phyloP scores from a whole-genome alignment of 2,113 vertebrate species.

The Sterrhoptilus dennistouni region DNA sequence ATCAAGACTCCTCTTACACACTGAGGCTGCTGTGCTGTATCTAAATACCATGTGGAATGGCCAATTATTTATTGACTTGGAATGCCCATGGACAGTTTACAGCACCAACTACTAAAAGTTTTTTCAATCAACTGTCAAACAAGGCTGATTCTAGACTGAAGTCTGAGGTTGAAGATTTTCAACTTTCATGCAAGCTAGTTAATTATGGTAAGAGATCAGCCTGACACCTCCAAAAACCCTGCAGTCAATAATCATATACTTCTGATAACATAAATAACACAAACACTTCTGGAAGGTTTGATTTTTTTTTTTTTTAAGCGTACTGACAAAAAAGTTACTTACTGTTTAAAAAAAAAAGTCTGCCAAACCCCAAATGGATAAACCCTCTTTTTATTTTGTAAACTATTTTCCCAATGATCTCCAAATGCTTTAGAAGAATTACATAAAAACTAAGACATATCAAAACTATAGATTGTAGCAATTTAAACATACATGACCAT shows the following conservation, averaged over 20 bases:
- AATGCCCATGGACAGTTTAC: not conserved
- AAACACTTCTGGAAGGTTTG: not conserved
- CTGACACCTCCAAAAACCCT: not conserved
- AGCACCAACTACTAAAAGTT: not conserved
- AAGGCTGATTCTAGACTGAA: not conserved
- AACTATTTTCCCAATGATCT: not conserved
- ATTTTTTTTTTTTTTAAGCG: not conserved
- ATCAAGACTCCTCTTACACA: not conserved
- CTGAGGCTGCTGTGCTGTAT: not conserved
- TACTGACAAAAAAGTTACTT: not conserved
- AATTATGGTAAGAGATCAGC: not conserved
- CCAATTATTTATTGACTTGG: not conserved
- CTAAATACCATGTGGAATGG: not conserved
- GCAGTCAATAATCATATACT: not conserved
- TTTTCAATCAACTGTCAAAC: not conserved
- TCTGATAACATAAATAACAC: not conserved
- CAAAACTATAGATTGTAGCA: not conserved
- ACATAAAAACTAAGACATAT: not conserved
- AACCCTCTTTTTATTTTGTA: not conserved
- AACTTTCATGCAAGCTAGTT: not conserved
- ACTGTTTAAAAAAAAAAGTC: not conserved
- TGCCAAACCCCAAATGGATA: not conserved
- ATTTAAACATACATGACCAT: not conserved
- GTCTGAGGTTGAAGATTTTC: not conserved
- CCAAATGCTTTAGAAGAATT: not conserved